These are phyloP conservation scores for Spodoptera picta DNA, from an alignment of 2,888 invertebrate genomes.

Conservation along the genomic window DNA sequence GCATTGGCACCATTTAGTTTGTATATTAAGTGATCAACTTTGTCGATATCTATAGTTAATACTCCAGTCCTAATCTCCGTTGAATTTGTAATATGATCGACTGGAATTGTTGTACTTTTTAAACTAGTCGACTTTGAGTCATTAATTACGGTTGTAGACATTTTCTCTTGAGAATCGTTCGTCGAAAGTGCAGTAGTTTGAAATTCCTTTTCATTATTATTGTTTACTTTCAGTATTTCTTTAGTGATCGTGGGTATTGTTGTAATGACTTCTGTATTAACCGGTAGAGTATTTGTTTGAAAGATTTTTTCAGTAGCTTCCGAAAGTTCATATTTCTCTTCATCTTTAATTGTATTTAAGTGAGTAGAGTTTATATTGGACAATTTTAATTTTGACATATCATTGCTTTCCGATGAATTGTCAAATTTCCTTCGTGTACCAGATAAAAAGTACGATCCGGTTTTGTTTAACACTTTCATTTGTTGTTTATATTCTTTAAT, in stretches of 20 bases:
- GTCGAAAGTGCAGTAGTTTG: neutral
- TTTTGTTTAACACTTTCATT: slow-evolving; percentile 6
- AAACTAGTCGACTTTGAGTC: neutral
- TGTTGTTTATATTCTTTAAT: neutral
- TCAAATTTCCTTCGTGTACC: slow-evolving; percentile 8
- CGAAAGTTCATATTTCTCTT: neutral
- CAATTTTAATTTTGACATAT: neutral
- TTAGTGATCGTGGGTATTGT: too few relatives aligned
- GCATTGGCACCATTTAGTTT: slow-evolving; percentile 10
- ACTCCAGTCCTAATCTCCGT: neutral
- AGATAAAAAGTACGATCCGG: neutral
- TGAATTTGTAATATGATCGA: neutral
- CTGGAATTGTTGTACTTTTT: neutral
- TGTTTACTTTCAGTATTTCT: too few relatives aligned
- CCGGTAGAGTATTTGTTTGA: neutral
- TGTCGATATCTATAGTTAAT: neutral
- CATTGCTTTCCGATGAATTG: neutral
- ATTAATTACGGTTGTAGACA: neutral
- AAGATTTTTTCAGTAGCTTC: neutral
- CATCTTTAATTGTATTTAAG: neutral
- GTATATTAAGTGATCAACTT: slow-evolving; percentile 4
- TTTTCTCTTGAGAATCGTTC: neutral
- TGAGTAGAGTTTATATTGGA: neutral
- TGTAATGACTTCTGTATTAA: too few relatives aligned
- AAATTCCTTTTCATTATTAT: too few relatives aligned